Evolutionary conservation across 1,140 invertebrate species (phyloP).

Genomic region (Drosophila kepulauana): DNA sequence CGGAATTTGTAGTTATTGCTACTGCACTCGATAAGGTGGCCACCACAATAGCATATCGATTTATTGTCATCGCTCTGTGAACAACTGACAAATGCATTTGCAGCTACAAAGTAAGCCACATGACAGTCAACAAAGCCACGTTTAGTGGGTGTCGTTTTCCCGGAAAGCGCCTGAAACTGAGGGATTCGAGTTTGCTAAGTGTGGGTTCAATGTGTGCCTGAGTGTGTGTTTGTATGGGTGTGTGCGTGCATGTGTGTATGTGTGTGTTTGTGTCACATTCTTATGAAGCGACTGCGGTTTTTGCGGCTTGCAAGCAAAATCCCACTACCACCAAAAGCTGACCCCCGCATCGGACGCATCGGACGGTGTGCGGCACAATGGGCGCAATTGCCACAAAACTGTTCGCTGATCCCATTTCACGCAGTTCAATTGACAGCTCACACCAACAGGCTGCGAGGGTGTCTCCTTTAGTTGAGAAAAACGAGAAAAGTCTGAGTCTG

Average conservation of each 20-base stretch:
- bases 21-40: not conserved
- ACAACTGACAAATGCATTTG: constrained; percentile 13
- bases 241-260: not conserved
- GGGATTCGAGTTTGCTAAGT: not conserved
- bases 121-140: constrained; percentile 26
- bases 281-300: constrained; percentile 37
- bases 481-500: not conserved
- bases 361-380: constrained; percentile 6
- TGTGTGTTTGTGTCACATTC: constrained; percentile 23
- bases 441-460: not conserved
- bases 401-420: constrained; percentile 1
- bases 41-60: not conserved
- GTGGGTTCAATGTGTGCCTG: not conserved
- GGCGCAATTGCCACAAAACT: not conserved
- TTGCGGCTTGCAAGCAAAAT: constrained; percentile 35
- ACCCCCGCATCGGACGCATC: not conserved
- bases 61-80: constrained; percentile 1
- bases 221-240: not conserved
- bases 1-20: not conserved
- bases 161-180: not conserved
- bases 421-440: not conserved
- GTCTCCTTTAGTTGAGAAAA: not conserved
- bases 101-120: constrained; percentile 2
- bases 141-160: not conserved
- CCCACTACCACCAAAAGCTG: constrained; percentile 18